phyloP scores from a whole-genome alignment of 30 jellyfish, hydroid and myxozoan species.

The Pseudorhiza aurosa region DNA sequence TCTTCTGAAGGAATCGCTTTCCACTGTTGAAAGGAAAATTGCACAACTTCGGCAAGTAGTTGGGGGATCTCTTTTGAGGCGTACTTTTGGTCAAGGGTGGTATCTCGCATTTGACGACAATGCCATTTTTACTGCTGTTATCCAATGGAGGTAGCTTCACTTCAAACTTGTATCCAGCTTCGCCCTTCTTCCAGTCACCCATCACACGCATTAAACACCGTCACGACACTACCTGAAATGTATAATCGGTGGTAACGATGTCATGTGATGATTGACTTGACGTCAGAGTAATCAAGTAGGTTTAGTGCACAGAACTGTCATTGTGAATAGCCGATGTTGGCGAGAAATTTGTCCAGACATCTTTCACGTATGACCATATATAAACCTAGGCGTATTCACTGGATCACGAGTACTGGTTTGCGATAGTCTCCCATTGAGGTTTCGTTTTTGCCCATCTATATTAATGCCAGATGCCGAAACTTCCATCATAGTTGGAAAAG shows the following conservation, averaged over 20 bases:
- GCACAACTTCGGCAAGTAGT: slow-evolving; percentile 30
- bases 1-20: no score
- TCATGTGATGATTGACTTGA: no score
- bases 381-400: no score
- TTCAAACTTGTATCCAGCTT: background rate
- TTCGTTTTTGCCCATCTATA: background rate
- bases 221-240: no score
- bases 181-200: slow-evolving; percentile 2
- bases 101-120: background rate
- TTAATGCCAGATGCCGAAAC: background rate
- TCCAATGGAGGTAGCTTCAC: slow-evolving; percentile 20
- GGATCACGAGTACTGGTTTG: no score
- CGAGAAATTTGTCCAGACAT: no score
- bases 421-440: background rate
- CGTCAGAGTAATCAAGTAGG: background rate
- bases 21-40: background rate
- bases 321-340: no score
- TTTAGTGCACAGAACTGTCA: no score
- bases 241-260: no score
- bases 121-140: background rate
- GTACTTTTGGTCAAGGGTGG: background rate
- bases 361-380: no score
- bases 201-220: no score
- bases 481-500: background rate
- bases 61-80: slow-evolving; percentile 13